phyloP scores from a whole-genome alignment of 2,888 invertebrate species.

The Euplagia quadripunctaria region DNA sequence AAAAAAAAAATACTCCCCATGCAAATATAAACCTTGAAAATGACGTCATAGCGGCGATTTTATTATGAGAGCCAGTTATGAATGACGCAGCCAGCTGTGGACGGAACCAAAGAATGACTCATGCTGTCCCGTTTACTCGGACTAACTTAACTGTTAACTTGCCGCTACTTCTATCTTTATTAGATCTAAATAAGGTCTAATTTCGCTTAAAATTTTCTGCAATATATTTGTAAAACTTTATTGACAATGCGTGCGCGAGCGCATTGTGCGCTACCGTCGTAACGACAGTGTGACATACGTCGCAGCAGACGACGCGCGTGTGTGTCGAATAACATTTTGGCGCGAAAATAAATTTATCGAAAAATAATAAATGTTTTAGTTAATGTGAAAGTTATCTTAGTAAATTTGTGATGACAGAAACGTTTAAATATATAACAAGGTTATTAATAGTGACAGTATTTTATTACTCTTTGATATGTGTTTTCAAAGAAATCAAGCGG shows the following conservation, averaged over 20 bases:
- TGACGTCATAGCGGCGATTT: conserved; percentile 58
- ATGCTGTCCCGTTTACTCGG: conserved; percentile 67
- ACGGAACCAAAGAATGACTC: conserved; percentile 70
- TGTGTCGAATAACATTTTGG: conserved; percentile 51
- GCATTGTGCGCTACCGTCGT: conserved; percentile 76
- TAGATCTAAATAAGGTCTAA: conserved; percentile 8
- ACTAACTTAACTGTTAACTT: conserved; percentile 30
- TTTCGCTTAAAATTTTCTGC: conserved; percentile 26
- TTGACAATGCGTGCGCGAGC: conserved; percentile 75
- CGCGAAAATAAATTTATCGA: conserved; percentile 53
- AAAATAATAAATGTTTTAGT: conserved; percentile 28
- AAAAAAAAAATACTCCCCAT: conserved; percentile 39
- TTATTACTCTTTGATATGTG: conserved; percentile 75
- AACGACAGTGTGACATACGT: conserved; percentile 72
- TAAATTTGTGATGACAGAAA: conserved; percentile 77
- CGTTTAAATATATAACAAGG: conserved; percentile 71
- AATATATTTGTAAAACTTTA: conserved; percentile 58
- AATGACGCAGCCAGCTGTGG: conserved; percentile 82
- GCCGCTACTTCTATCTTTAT: conserved; percentile 25
- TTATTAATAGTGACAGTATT: conserved; percentile 73
- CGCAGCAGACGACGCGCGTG: conserved; percentile 55
- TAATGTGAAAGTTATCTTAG: conserved; percentile 34
- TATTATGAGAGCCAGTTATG: conserved; percentile 60
- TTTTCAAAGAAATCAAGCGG: conserved; percentile 74
- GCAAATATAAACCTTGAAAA: conserved; percentile 56